Conservation (phyloP, 2,797 vertebrate species). For the Pangasius larnaudii region DNA sequence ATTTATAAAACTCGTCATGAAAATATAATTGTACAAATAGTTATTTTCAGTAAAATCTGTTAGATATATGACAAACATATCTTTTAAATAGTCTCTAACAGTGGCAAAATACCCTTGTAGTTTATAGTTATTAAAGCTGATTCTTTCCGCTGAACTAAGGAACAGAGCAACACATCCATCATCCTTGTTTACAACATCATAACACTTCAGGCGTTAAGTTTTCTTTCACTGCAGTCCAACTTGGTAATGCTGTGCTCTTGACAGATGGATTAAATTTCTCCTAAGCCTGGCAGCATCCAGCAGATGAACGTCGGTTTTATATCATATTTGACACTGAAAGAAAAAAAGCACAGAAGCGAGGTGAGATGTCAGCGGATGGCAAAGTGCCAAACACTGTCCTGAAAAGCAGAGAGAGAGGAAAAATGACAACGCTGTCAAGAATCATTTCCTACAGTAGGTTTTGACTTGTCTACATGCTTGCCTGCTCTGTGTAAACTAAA, state of each 20-base stretch:
- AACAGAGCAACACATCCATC: constrained; percentile 17
- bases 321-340: constrained; percentile 44
- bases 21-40: neutral
- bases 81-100: neutral
- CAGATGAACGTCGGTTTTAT: constrained; percentile 45
- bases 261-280: constrained; percentile 46
- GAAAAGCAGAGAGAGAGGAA: constrained; percentile 3
- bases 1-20: neutral
- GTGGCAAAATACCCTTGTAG: neutral
- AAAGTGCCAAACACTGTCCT: constrained; percentile 40
- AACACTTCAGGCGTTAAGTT: constrained; percentile 35
- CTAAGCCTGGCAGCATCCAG: constrained; percentile 46
- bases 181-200: constrained; percentile 8
- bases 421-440: constrained; percentile 49
- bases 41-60: neutral
- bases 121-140: neutral
- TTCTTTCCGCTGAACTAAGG: constrained; percentile 7
- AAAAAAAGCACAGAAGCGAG: constrained; percentile 4
- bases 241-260: constrained; percentile 19
- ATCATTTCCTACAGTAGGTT: constrained; percentile 32
- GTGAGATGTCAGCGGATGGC: constrained; percentile 25
- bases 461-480: constrained; percentile 44
- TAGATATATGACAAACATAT: neutral
- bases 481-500: constrained; percentile 39
- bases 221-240: constrained; percentile 26